Evolutionary conservation across 2,797 vertebrate species (phyloP), one percentile per base, ranked within the genome.

Genomic region (Todus mexicanus): DNA sequence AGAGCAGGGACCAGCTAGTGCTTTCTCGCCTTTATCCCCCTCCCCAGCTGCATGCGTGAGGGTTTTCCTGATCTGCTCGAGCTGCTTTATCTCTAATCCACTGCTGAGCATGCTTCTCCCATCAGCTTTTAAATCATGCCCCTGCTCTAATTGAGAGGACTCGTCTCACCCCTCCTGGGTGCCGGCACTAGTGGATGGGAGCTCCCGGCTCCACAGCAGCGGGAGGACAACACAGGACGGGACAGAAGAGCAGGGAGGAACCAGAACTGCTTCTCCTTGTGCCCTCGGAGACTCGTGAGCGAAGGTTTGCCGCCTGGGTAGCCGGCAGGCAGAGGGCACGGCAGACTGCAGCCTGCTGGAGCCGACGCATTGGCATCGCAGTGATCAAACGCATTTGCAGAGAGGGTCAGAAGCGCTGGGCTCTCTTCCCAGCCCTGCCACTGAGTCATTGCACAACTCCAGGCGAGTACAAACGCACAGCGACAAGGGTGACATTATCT

Each of bases 361-460:
- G 82, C 66, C 2, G 9, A 33, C 19, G 29, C 43, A 7, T 15
- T 45, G 63, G 68, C 89, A 56, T 18, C 61, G 10, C 76, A 19
- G 61, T 10, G 16, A 76, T 40, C 59, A 57, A 73, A 85, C 1
- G 0, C n/a, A 6, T 33, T 86, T 56, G 53, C 94, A 83, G 27
- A 64, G 61, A 61, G 59, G 82, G 66, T 18, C 7, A 1, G 65
- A 38, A 92, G 42, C 0, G 5, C 63, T 38, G 92, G 86, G 87
- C 81, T 93, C 66, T 33, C 48, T 75, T 92, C 42, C 84, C 91
- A 84, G 84, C 81, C 42, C 79, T 73, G 82, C 85, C 82, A 80
- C 56, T 79, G 71, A 84, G 87, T 79, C 82, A 64, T 18, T 51
- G 89, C 35, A 27, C 53, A 35, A 65, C 59, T 64, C 75, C 10